Conservation (phyloP, 2,888 invertebrate genomes). For the Ferrisia virgata region DNA sequence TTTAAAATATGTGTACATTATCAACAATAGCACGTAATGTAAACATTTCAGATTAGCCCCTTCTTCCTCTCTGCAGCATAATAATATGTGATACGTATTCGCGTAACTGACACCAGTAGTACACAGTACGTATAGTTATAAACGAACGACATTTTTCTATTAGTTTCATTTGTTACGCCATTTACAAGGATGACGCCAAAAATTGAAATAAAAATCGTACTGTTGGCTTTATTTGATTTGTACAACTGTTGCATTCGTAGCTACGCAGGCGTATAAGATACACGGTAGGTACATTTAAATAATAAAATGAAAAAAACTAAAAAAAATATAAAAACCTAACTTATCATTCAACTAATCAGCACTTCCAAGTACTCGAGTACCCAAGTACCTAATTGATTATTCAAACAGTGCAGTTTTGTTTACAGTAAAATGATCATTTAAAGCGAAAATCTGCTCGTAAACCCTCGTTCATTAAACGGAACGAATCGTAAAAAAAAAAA, state of each 20-base stretch:
- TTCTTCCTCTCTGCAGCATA: background rate
- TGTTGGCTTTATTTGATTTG: background rate
- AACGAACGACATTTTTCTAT: background rate
- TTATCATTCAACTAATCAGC: background rate
- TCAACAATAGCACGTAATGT: background rate
- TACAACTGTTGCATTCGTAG: too few species aligned
- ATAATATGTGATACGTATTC: background rate
- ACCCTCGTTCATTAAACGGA: background rate
- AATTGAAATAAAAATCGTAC: background rate
- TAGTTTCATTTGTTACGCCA: background rate
- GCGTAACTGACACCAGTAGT: background rate
- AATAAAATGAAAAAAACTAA: background rate
- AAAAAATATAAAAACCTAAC: background rate
- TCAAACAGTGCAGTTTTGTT: background rate
- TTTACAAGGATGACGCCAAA: background rate
- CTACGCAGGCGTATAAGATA: background rate
- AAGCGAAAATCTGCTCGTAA: background rate
- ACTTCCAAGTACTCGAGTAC: background rate
- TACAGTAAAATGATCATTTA: background rate
- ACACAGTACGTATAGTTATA: too few species aligned
- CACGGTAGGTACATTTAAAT: too few species aligned
- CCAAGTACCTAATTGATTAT: background rate
- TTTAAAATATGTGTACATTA: background rate
- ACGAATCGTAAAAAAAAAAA: background rate
- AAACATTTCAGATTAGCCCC: background rate